Evolutionary conservation across 2,888 invertebrate species (phyloP).

Genomic region (Torymus tubicola): DNA sequence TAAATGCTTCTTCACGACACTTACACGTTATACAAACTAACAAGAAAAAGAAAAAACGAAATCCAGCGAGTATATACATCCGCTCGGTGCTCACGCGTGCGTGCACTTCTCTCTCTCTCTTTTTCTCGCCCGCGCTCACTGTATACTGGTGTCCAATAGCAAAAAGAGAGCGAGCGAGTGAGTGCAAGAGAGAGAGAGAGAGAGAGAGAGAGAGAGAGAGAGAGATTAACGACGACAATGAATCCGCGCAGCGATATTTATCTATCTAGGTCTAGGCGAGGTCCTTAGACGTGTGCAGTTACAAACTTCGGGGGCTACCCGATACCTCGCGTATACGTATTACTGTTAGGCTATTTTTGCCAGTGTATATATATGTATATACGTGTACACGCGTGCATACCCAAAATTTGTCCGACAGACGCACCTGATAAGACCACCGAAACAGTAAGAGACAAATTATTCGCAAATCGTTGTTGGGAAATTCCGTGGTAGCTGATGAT

Average conservation of each 20-base stretch:
- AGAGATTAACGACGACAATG: slow-evolving; percentile 58
- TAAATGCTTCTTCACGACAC: too few species aligned
- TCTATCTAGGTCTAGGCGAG: slow-evolving; percentile 61
- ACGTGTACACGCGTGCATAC: not conserved
- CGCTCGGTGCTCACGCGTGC: not conserved
- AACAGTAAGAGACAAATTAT: slow-evolving; percentile 2
- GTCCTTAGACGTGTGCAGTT: slow-evolving; percentile 38
- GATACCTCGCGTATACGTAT: slow-evolving; percentile 6
- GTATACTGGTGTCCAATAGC: slow-evolving; percentile 10
- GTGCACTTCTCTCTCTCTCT: not conserved
- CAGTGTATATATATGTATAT: not conserved
- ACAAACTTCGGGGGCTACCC: slow-evolving; percentile 37
- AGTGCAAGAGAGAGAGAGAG: too few species aligned
- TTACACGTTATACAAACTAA: too few species aligned
- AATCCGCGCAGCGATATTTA: slow-evolving; percentile 54
- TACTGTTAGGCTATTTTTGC: slow-evolving; percentile 35
- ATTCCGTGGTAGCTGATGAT: not conserved
- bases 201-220: slow-evolving; percentile 24
- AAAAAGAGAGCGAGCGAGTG: too few species aligned
- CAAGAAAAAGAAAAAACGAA: too few species aligned
- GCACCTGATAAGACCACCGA: not conserved
- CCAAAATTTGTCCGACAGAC: slow-evolving; percentile 3
- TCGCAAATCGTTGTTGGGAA: slow-evolving; percentile 6
- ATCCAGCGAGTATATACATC: too few species aligned
- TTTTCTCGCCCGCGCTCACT: too few species aligned